These are phyloP conservation scores for Phodopus roborovskii DNA, from an alignment of 2,113 vertebrate species.

Conservation along the genomic window DNA sequence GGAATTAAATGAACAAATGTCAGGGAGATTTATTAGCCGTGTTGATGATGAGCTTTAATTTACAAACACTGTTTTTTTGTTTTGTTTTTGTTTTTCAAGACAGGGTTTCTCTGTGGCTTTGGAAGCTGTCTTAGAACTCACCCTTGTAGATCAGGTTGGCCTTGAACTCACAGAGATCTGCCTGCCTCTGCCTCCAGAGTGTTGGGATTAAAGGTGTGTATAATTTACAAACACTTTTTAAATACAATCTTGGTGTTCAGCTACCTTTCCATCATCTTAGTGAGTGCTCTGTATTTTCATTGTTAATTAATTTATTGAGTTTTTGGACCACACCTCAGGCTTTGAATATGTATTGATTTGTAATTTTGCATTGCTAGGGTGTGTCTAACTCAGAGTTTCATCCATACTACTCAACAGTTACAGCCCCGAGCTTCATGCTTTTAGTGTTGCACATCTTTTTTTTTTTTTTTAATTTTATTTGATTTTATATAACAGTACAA, in stretches of 20 bases:
- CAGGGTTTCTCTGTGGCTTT: no score
- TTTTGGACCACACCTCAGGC: neutral
- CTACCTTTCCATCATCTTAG: neutral
- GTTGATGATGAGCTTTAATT: constrained; percentile 40
- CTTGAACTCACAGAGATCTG: no score
- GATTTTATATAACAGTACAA: no score
- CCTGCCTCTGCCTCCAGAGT: no score
- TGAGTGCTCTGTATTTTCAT: neutral
- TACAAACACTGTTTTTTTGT: neutral
- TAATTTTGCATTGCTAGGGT: neutral
- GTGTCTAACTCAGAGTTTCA: neutral
- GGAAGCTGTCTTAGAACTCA: no score
- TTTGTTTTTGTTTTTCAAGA: no score
- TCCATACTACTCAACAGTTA: neutral
- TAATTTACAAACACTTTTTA: constrained; percentile 38
- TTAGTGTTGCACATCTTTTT: constrained; percentile 5
- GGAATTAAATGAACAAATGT: constrained; percentile 1
- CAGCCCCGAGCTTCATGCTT: neutral
- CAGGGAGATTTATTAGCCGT: neutral
- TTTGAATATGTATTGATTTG: neutral
- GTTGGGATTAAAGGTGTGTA: no score
- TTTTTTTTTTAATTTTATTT: no score
- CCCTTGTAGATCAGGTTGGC: no score
- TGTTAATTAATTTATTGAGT: neutral
- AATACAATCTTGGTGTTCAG: constrained; percentile 1